phyloP scores from a whole-genome alignment of 1,140 invertebrate species.

The Thalassaphorura encarpata region DNA sequence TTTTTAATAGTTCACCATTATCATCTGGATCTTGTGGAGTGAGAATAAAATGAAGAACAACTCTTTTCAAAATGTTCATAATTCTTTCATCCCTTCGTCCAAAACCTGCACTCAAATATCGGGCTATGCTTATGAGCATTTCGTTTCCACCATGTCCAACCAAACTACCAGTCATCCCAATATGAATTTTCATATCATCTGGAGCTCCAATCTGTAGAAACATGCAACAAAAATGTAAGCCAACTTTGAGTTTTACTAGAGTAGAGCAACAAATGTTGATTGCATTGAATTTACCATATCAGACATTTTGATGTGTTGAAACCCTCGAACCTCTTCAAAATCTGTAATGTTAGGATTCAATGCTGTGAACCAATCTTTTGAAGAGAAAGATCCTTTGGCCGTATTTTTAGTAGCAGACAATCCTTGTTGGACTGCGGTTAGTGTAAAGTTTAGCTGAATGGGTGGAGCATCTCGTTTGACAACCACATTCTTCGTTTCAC shows the following conservation, averaged over 20 bases:
- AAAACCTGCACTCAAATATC: conserved; percentile 65
- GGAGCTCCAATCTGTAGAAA: conserved; percentile 51
- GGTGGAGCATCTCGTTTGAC: conserved; percentile 52
- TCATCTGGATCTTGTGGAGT: background rate
- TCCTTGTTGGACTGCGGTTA: no score
- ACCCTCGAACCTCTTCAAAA: conserved; percentile 4
- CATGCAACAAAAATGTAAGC: background rate
- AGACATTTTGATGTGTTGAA: conserved; percentile 26
- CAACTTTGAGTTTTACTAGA: no score
- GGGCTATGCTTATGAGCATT: conserved; percentile 64
- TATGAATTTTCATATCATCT: conserved; percentile 67
- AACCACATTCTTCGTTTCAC: conserved; percentile 47
- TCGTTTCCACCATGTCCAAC: conserved; percentile 74
- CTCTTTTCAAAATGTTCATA: conserved; percentile 52
- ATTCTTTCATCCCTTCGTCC: conserved; percentile 52
- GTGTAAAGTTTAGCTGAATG: conserved; percentile 63
- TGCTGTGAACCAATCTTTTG: conserved; percentile 46
- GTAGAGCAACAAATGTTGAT: no score
- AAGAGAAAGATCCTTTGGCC: conserved; percentile 68
- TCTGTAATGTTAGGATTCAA: conserved; percentile 43
- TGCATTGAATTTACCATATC: no score
- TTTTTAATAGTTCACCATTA: background rate
- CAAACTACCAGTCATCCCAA: conserved; percentile 70
- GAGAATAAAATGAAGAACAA: conserved; percentile 63
- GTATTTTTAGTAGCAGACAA: conserved; percentile 60